Evolutionary conservation across 2,797 vertebrate species (phyloP), one percentile per base, ranked within the genome.

Genomic region (Pseudochaenichthys georgianus): DNA sequence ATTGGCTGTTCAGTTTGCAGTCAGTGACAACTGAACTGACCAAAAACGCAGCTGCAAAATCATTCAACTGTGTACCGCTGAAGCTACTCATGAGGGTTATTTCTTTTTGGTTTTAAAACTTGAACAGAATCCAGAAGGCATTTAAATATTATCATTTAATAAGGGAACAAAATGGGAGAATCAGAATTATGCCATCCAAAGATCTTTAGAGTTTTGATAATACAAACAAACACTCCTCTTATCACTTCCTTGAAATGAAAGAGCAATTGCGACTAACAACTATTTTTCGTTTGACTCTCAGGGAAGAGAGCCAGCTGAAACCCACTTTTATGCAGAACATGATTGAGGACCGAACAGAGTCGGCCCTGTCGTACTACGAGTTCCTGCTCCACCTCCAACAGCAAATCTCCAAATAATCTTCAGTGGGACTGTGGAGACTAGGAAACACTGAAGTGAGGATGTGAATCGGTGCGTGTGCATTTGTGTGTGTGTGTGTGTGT

Each of bases 291-390:
- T 17, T 64, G 17, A 6, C 51, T 2, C 50, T 28, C 85, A 99
- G 98, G 95, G 97, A 99, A 64, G 97, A 99, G 85, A 97, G 96
- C 91, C 96, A 96, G 77, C 84, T 96, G 91, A 99, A 98, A 92
- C 83, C 95, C 78, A 93, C 82, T 86, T 98, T 99, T 87, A 95
- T 99, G 90, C 98, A 99, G 93, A 96, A 95, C 91, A 96, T 99
- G 97, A 96, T 99, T 54, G 98, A 99, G 94, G 98, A 99, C 93
- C 94, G 97, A 82, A 99, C 97, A 54, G 98, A 99, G 92, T 99
- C 98, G 38, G 97, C 97, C 54, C 93, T 99, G 91, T 99, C 98
- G 0, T 99, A 99, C 87, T 99, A 99, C 64, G 98, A 99, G 92
- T 99, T 99, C 89, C 95, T 99, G 61, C 96, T 99, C 69, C 98